Base-by-base conservation (phyloP, 1,140 invertebrate species). In the Wasmannia auropunctata region DNA sequence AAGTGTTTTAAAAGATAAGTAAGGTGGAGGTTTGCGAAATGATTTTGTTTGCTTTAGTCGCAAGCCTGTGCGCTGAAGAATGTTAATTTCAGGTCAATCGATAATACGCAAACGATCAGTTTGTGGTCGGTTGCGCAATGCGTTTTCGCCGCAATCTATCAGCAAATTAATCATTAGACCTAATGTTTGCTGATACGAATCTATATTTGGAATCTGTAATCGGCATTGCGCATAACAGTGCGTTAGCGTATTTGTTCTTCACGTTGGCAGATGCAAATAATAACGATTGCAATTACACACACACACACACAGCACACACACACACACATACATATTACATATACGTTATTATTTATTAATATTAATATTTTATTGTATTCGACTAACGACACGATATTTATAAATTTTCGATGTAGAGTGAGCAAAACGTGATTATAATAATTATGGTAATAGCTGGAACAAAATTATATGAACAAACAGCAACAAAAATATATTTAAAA, bases 111-210 rank as follows among this genome's bases (percentile, higher is more conserved):
- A 60, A 62, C 58, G 25, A 62, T 62, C 37, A 37, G 22, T 31
- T 43, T n/a, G 56, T 19, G 74, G 74, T 62, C 25, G 6, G 40
- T 28, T 14, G 11, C 28, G 25, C 74, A 56, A 77, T 62, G 28
- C 40, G 37, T 77, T 77, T 77, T 62, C 74, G 37, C 74, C 56
- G 37, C 56, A 77, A 43, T 25, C 37, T 76, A 60, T 76, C 56
- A 46, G 25, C 74, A 77, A 77, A 77, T 77, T 77, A 77, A 77
- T 76, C 40, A 43, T 60, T 60, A 43, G 54, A 43, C 6, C 56
- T 76, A 60, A 76, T 60, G 37, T 76, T 76, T 60, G 74, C 22
- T 28, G 14, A 46, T 4, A 76, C 37, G 25, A 60, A 60, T 60
- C 46, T 28, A 72, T 69, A 25, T 28, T 40, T 54, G 19, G 51